Conservation (phyloP, 1,140 invertebrate genomes). For the Panagrolaimus sp. region DNA sequence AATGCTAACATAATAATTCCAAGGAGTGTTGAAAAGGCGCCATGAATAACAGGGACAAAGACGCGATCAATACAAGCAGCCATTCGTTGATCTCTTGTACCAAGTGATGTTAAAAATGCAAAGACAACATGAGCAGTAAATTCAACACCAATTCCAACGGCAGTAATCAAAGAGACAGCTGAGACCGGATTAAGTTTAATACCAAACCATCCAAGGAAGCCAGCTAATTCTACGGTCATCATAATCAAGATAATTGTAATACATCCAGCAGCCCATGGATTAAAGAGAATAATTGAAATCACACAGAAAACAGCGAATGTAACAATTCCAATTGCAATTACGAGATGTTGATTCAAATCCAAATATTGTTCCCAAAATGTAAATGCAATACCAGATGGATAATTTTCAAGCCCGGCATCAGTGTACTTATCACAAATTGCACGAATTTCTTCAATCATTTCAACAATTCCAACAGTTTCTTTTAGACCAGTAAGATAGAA, state of each 20-base stretch:
- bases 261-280: slow-evolving; percentile 71
- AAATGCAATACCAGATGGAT: slow-evolving; percentile 88
- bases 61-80: slow-evolving; percentile 75
- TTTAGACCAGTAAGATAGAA: slow-evolving; percentile 73
- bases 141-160: slow-evolving; percentile 74
- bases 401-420: slow-evolving; percentile 81
- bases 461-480: slow-evolving; percentile 75
- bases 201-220: slow-evolving; percentile 75
- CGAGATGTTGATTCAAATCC: slow-evolving; percentile 72
- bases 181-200: slow-evolving; percentile 82
- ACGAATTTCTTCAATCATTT: slow-evolving; percentile 71
- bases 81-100: slow-evolving; percentile 72
- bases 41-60: slow-evolving; percentile 73
- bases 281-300: slow-evolving; percentile 71
- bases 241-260: slow-evolving; percentile 60
- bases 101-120: slow-evolving; percentile 81
- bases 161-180: slow-evolving; percentile 77
- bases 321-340: slow-evolving; percentile 71
- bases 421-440: slow-evolving; percentile 79
- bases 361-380: slow-evolving; percentile 97
- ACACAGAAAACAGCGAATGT: slow-evolving; percentile 72
- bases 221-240: slow-evolving; percentile 76
- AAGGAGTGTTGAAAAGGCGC: slow-evolving; percentile 74
- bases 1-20: slow-evolving; percentile 78
- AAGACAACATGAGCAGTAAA: slow-evolving; percentile 79